Percentiles rank a stretch among this genome's conserved stretches.
These are phyloP conservation scores for Haliaeetus leucogaster DNA, from an alignment of 2,113 vertebrate species.

Conservation along the genomic window DNA sequence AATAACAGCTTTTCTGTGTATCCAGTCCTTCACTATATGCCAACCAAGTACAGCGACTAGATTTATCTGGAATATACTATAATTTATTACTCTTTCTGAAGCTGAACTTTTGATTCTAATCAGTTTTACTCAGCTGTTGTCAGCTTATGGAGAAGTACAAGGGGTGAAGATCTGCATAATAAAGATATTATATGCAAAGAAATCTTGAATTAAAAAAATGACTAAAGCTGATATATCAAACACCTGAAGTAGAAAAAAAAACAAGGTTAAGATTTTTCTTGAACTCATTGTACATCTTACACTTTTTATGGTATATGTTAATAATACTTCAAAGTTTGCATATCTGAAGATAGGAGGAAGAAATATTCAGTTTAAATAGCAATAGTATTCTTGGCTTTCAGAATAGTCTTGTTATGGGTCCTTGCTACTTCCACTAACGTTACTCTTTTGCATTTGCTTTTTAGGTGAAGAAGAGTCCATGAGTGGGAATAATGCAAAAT, in stretches of 20 bases:
- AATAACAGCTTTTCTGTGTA: neutral
- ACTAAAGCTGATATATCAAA: neutral
- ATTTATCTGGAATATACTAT: neutral
- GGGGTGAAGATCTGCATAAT: neutral
- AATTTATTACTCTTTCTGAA: neutral
- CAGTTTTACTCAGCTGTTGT: neutral
- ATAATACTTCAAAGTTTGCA: neutral
- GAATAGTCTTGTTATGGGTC: neutral
- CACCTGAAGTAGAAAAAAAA: neutral
- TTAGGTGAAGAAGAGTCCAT: neutral
- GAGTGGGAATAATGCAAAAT: neutral
- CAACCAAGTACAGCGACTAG: neutral
- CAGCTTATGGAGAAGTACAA: neutral
- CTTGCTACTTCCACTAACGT: neutral
- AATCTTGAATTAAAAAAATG: neutral
- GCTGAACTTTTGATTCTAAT: neutral
- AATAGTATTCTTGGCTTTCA: neutral
- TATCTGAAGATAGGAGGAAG: neutral
- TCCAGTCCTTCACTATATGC: neutral
- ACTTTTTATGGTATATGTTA: neutral
- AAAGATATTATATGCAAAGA: neutral
- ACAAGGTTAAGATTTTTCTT: constrained; percentile 7
- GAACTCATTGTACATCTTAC: neutral
- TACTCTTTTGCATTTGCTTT: neutral
- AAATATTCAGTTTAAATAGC: neutral